Evolutionary conservation across 2,797 vertebrate genomes (phyloP).

Genomic region (Botia kubotai): DNA sequence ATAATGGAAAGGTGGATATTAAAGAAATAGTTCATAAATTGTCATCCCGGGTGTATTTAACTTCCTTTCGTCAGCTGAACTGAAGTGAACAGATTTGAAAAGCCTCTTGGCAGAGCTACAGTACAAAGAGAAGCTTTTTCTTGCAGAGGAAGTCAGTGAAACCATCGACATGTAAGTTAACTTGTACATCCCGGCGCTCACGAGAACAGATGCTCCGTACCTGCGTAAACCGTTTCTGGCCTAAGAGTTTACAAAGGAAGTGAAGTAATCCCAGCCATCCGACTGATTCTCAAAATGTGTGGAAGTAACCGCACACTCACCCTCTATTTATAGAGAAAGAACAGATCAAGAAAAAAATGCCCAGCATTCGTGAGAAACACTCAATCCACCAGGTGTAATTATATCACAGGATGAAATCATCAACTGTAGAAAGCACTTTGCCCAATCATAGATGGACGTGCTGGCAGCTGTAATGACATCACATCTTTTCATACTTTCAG

Average conservation of each 20-base stretch:
- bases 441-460: constrained; percentile 9
- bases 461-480: constrained; percentile 35
- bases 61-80: not conserved
- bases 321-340: constrained; percentile 50
- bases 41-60: no score
- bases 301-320: constrained; percentile 1
- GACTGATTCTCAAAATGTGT: constrained; percentile 30
- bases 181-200: no score
- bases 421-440: constrained; percentile 11
- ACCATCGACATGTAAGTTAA: no score
- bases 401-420: constrained; percentile 9
- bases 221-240: no score
- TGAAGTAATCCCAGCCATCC: constrained; percentile 16
- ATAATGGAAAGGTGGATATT: no score
- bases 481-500: constrained; percentile 11
- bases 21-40: no score
- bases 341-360: constrained; percentile 40
- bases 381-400: constrained; percentile 39
- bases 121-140: no score
- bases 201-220: no score
- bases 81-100: not conserved
- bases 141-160: no score
- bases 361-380: constrained; percentile 35
- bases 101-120: not conserved
- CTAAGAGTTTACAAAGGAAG: constrained; percentile 6